These are phyloP conservation scores for Vicugna pacos DNA, from an alignment of 2,113 vertebrate genomes.

Conservation along the genomic window DNA sequence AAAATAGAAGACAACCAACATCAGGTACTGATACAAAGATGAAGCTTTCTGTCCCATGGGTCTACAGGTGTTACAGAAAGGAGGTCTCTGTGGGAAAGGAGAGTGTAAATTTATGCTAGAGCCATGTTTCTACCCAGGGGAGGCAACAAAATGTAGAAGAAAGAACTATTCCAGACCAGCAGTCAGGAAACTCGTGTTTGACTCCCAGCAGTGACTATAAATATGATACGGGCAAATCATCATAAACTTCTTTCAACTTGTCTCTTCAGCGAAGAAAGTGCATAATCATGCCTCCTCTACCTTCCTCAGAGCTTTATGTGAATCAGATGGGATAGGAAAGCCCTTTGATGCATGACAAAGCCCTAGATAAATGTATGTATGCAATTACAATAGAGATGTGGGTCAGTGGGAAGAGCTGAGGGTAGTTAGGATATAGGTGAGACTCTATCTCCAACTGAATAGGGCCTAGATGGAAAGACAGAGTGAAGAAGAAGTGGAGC, in stretches of 20 bases:
- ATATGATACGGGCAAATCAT: not conserved
- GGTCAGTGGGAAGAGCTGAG: not conserved
- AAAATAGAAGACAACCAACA: constrained; percentile 30
- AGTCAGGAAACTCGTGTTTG: not conserved
- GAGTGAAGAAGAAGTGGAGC: not conserved
- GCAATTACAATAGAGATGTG: not conserved
- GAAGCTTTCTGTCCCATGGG: not conserved
- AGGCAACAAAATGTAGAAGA: constrained; percentile 14
- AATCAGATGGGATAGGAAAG: not conserved
- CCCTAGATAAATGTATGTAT: not conserved
- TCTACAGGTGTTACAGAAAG: not conserved
- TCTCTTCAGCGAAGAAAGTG: not conserved
- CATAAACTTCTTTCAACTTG: not conserved
- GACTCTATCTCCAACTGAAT: not conserved
- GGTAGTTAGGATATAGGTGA: not conserved
- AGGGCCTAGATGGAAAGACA: not conserved
- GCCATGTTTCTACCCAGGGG: constrained; percentile 52
- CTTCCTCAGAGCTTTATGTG: not conserved
- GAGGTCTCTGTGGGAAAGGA: not conserved
- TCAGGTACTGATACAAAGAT: constrained; percentile 31
- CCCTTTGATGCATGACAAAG: not conserved
- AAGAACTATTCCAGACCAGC: not conserved
- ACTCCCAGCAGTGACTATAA: constrained; percentile 36
- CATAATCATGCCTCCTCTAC: not conserved
- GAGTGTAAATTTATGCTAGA: constrained; percentile 52